Conservation (phyloP, 1,140 invertebrate species). For the Homarus americanus region DNA sequence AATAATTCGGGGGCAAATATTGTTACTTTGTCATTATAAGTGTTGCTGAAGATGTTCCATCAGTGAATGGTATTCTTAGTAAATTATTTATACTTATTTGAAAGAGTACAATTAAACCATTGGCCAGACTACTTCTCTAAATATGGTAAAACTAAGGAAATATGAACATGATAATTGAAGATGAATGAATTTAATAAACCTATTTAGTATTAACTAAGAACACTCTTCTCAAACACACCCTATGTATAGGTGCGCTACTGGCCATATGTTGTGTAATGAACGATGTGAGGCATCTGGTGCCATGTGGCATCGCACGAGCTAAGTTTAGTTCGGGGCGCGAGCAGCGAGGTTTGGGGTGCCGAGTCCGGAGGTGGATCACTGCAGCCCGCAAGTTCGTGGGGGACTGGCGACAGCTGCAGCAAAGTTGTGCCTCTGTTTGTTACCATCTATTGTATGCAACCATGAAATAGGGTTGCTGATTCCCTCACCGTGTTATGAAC, state of each 20-base stretch:
- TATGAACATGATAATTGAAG: too few species aligned
- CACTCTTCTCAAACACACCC: too few species aligned
- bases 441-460: not conserved
- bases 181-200: too few species aligned
- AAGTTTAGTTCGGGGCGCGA: constrained; percentile 66
- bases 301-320: constrained; percentile 61
- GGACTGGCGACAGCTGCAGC: constrained; percentile 52
- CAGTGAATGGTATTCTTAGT: too few species aligned
- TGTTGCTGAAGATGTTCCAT: not conserved
- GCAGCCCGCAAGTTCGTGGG: constrained; percentile 55
- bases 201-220: too few species aligned
- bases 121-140: too few species aligned
- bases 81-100: too few species aligned
- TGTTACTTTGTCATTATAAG: not conserved
- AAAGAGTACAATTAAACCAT: too few species aligned
- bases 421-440: constrained; percentile 56
- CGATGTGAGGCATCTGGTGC: constrained; percentile 25
- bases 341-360: not conserved
- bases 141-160: too few species aligned
- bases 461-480: constrained; percentile 46
- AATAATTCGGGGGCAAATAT: not conserved
- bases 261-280: constrained; percentile 2
- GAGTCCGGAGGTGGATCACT: constrained; percentile 41
- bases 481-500: constrained; percentile 46
- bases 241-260: too few species aligned